These are phyloP conservation scores for Dinoponera quadriceps DNA, from an alignment of 1,140 invertebrate species.

Conservation along the genomic window DNA sequence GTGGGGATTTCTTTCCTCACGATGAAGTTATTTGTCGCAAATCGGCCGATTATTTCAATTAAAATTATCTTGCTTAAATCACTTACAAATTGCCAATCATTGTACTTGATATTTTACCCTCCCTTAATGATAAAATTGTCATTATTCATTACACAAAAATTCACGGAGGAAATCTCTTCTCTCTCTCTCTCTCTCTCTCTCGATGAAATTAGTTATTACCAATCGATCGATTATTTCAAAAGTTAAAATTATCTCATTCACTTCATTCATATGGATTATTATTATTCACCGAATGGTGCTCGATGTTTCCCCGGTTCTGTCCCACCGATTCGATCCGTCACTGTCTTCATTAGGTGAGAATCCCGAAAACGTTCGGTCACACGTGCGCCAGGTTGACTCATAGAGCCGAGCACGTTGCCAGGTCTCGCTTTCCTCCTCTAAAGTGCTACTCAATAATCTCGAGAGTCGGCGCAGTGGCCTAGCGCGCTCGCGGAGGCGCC, in stretches of 20 bases:
- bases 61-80: background rate
- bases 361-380: constrained; percentile 32
- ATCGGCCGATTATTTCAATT: background rate
- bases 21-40: background rate
- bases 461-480: constrained; percentile 31
- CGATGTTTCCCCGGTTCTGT: background rate
- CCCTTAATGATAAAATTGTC: no score
- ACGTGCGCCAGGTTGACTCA: constrained; percentile 44
- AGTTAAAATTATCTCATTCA: background rate
- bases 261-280: background rate
- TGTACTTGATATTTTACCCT: no score
- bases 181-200: background rate
- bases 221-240: background rate
- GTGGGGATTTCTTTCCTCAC: background rate
- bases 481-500: constrained; percentile 25
- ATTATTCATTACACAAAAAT: no score
- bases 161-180: no score
- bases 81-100: no score
- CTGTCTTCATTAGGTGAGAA: constrained; percentile 55
- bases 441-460: constrained; percentile 64
- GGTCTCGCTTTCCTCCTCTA: constrained; percentile 29
- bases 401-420: background rate
- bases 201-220: background rate
- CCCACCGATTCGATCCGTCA: constrained; percentile 11
- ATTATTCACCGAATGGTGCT: background rate